Conservation (phyloP, 2,113 vertebrate genomes). For the Epinephelus fuscoguttatus region DNA sequence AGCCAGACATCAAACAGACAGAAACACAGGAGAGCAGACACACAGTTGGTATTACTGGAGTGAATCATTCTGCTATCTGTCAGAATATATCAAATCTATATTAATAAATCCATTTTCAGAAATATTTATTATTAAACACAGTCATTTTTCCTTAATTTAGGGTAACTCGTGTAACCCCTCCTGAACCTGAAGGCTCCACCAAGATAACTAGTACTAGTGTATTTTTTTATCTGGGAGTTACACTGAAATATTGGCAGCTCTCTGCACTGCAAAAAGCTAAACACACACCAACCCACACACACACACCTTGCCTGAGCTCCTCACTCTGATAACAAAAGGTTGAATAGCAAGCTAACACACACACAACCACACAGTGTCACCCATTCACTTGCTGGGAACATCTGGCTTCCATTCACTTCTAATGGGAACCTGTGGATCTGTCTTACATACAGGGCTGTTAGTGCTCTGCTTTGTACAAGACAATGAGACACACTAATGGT, state of each 20-base stretch:
- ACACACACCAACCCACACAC: not conserved
- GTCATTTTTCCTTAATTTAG: not conserved
- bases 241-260: not conserved
- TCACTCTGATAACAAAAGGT: conserved; percentile 44
- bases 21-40: not conserved
- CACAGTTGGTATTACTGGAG: not conserved
- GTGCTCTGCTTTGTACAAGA: conserved; percentile 30
- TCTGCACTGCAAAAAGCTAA: conserved; percentile 6
- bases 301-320: not conserved
- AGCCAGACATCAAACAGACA: not conserved
- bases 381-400: conserved; percentile 56
- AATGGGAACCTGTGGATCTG: conserved; percentile 61
- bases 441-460: conserved; percentile 21
- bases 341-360: conserved; percentile 12
- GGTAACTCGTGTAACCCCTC: not conserved
- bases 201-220: not conserved
- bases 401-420: conserved; percentile 65
- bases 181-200: not conserved
- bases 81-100: not conserved
- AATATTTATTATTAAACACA: no score
- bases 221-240: not conserved
- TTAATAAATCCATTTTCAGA: not conserved
- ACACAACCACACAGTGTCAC: conserved; percentile 29
- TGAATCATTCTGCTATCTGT: conserved; percentile 4
- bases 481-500: conserved; percentile 34